Conservation (phyloP, 2,797 vertebrate genomes). For the Buceros bicornis region DNA sequence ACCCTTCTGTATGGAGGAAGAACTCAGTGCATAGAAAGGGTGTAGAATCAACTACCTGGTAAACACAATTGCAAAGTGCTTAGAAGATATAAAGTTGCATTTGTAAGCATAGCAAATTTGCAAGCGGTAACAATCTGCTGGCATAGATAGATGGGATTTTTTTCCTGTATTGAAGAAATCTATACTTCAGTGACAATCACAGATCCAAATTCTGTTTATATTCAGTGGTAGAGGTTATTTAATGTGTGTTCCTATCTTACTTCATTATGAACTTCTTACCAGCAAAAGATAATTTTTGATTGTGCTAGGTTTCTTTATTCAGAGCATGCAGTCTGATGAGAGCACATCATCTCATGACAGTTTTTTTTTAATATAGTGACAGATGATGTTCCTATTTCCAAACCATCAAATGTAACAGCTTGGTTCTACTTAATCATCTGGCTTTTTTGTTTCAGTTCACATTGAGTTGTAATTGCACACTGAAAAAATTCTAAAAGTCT, state of each 20-base stretch:
- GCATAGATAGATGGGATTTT: background rate
- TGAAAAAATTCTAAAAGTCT: background rate
- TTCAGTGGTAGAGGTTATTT: background rate
- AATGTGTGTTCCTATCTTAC: background rate
- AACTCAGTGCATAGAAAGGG: background rate
- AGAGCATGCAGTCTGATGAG: background rate
- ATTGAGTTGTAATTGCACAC: background rate
- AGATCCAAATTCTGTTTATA: background rate
- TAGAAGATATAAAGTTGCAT: background rate
- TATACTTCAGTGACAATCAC: background rate
- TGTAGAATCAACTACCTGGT: background rate
- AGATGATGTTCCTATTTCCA: slow-evolving; percentile 55
- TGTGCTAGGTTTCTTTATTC: background rate
- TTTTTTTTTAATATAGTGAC: slow-evolving; percentile 14
- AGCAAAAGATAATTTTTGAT: background rate
- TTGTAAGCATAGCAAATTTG: background rate
- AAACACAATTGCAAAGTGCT: background rate
- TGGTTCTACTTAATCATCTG: slow-evolving; percentile 31
- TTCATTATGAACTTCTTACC: background rate
- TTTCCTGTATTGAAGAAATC: background rate
- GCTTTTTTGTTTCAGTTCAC: background rate
- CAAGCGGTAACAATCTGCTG: background rate
- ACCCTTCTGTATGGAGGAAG: background rate
- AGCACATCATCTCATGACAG: background rate
- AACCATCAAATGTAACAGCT: slow-evolving; percentile 29